A percentile compares a stretch with the other conserved stretches of the same genome.
Conservation (phyloP, 2,888 invertebrate genomes). For the Ormia ochracea region DNA sequence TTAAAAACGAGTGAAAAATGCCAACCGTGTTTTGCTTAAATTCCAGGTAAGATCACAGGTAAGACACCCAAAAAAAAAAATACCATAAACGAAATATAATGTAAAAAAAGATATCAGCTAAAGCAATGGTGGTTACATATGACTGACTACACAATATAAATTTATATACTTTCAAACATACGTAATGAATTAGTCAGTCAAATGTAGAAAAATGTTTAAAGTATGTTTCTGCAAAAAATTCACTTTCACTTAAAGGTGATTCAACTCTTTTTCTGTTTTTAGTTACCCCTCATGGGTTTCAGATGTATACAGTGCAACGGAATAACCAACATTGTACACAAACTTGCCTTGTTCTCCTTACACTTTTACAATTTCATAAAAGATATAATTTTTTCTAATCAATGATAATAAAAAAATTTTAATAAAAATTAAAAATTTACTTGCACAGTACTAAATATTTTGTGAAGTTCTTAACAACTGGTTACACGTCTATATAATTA, state of each 20-base stretch:
- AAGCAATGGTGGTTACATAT: not conserved
- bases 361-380: no score
- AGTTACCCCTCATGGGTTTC: not conserved
- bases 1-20: no score
- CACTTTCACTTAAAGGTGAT: conserved; percentile 64
- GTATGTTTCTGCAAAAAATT: conserved; percentile 57
- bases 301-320: not conserved
- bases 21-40: no score
- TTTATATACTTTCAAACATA: no score
- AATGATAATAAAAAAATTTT: no score
- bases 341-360: no score
- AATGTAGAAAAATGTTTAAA: conserved; percentile 21
- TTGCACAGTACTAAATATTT: no score
- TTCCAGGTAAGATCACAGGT: no score
- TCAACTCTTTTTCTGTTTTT: conserved; percentile 40
- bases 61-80: conserved; percentile 1
- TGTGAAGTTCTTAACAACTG: no score
- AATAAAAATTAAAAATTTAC: no score
- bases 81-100: conserved; percentile 1
- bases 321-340: not conserved
- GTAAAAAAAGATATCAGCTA: not conserved
- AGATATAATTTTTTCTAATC: no score
- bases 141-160: not conserved
- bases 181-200: conserved; percentile 21
- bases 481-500: no score